phyloP scores from a whole-genome alignment of 2,113 vertebrate genomes.

The Rhombomys opimus region DNA sequence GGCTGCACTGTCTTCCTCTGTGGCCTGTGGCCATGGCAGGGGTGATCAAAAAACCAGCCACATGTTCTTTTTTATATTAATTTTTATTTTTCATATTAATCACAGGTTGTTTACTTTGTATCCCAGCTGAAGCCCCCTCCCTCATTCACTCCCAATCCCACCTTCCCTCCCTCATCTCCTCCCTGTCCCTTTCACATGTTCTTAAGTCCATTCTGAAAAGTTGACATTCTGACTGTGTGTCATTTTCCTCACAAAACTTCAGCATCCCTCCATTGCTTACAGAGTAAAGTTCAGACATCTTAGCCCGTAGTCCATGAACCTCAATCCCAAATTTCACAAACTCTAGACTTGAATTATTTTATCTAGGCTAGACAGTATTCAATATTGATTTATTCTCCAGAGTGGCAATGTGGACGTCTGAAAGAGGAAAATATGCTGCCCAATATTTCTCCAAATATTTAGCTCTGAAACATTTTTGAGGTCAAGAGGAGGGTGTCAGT shows the following conservation, averaged over 20 bases:
- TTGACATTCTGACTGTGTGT: neutral
- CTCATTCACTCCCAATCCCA: too few relatives aligned
- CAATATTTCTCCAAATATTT: neutral
- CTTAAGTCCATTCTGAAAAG: neutral
- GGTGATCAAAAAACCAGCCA: too few relatives aligned
- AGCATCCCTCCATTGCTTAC: neutral
- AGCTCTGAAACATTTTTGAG: neutral
- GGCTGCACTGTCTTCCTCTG: too few relatives aligned
- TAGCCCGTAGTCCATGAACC: neutral
- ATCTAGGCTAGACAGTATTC: neutral
- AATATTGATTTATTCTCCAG: neutral
- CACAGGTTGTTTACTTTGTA: too few relatives aligned
- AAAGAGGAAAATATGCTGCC: neutral
- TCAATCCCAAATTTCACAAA: neutral
- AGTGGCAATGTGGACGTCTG: neutral
- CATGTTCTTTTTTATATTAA: too few relatives aligned
- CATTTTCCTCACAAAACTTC: neutral
- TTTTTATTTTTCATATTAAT: too few relatives aligned
- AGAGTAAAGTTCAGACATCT: neutral
- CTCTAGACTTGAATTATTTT: neutral
- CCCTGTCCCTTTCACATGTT: too few relatives aligned
- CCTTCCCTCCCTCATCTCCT: too few relatives aligned
- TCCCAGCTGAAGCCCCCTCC: too few relatives aligned
- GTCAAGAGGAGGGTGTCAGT: neutral
- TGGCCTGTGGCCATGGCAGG: too few relatives aligned